Evolutionary conservation across 1,140 invertebrate species (phyloP).

Genomic region (Drosophila nasuta): DNA sequence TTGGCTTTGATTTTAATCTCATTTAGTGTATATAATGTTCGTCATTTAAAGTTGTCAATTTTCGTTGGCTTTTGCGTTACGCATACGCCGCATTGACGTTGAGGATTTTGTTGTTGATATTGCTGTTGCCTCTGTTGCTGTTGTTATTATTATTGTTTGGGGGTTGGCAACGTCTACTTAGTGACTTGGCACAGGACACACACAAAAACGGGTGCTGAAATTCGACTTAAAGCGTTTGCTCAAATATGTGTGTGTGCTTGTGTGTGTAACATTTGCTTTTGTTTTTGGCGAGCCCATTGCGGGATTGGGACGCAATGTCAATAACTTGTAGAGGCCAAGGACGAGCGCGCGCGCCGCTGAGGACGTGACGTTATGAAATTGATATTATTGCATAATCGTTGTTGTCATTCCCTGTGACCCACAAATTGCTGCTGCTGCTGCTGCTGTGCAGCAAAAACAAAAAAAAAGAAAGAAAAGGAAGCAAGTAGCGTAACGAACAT

Average conservation of each 20-base stretch:
- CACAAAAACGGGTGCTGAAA: slow-evolving; percentile 3
- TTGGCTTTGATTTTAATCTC: neutral
- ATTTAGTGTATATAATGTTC: slow-evolving; percentile 1
- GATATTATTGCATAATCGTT: slow-evolving; percentile 44
- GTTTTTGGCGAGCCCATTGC: neutral
- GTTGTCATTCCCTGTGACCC: slow-evolving; percentile 23
- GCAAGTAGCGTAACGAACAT: neutral
- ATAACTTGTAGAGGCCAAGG: slow-evolving; percentile 31
- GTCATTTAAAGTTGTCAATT: neutral
- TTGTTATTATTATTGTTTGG: neutral
- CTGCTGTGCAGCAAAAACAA: neutral
- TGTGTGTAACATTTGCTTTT: slow-evolving; percentile 4
- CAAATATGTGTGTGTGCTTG: slow-evolving; percentile 11
- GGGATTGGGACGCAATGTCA: slow-evolving; percentile 28
- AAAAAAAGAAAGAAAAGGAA: neutral
- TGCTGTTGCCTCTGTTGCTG: neutral
- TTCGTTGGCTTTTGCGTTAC: slow-evolving; percentile 36
- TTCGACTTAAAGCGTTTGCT: slow-evolving; percentile 20
- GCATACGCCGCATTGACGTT: slow-evolving; percentile 52
- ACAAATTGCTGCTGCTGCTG: slow-evolving; percentile 18
- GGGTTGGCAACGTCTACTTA: neutral
- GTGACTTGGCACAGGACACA: neutral
- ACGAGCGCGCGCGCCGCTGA: neutral
- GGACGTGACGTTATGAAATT: slow-evolving; percentile 35
- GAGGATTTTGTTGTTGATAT: slow-evolving; percentile 1